A percentile compares a stretch with the other conserved stretches of the same genome.
phyloP scores from a whole-genome alignment of 2,888 invertebrate genomes.

The Tetropium fuscum region DNA sequence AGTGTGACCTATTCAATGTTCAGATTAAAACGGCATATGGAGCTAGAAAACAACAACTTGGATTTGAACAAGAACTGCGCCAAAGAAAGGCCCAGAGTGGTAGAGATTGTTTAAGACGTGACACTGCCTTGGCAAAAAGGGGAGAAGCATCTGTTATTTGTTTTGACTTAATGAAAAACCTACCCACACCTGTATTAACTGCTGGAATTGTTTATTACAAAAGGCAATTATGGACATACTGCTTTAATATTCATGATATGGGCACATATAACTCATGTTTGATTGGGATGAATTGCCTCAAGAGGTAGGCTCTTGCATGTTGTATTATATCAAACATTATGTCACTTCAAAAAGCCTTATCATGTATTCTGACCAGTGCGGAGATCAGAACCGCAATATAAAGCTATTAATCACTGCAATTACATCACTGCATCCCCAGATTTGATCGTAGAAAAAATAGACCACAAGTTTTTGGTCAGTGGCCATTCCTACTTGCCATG shows the following conservation, averaged over 20 bases:
- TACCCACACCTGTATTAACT: constrained; percentile 48
- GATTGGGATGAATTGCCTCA: constrained; percentile 49
- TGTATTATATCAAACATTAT: constrained; percentile 41
- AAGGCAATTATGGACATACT: constrained; percentile 50
- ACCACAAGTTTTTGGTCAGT: constrained; percentile 39
- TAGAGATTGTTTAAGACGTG: constrained; percentile 36
- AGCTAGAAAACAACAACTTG: constrained; percentile 22
- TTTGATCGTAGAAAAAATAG: constrained; percentile 30
- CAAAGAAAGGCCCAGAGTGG: constrained; percentile 39
- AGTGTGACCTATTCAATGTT: constrained; percentile 41
- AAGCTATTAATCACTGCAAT: constrained; percentile 42
- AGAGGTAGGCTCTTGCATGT: constrained; percentile 47
- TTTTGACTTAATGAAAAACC: constrained; percentile 51
- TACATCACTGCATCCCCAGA: constrained; percentile 40
- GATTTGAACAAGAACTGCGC: constrained; percentile 36
- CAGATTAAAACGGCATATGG: constrained; percentile 34
- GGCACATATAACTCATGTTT: constrained; percentile 46
- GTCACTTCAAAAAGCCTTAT: constrained; percentile 36
- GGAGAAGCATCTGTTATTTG: constrained; percentile 33
- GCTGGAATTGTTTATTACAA: constrained; percentile 49
- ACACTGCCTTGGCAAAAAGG: constrained; percentile 29
- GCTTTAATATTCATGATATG: constrained; percentile 47
- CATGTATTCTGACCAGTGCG: constrained; percentile 39
- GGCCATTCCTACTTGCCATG: constrained; percentile 34
- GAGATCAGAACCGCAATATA: constrained; percentile 46